Percentiles rank a stretch among this genome's conserved stretches.
Conservation (phyloP, 2,113 vertebrate genomes). For the Eublepharis macularius region DNA sequence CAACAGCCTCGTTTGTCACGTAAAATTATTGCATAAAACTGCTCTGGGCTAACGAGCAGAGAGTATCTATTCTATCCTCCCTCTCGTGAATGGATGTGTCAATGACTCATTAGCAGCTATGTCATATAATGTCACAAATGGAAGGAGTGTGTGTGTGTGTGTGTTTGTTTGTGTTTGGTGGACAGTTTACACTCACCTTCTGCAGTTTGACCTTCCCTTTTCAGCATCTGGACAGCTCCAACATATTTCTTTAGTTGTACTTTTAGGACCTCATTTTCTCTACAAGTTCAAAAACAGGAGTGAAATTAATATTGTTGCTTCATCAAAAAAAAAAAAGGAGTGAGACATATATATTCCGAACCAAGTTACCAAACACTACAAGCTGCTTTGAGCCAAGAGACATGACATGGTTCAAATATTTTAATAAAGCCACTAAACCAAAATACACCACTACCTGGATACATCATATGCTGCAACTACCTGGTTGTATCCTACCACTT, state of each 20-base stretch:
- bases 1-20: not conserved
- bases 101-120: not conserved
- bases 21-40: not conserved
- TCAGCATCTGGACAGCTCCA: conserved; percentile 98
- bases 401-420: too few species aligned
- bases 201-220: conserved; percentile 88
- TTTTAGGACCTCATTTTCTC: conserved; percentile 98
- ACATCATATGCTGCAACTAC: not conserved
- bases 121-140: not conserved
- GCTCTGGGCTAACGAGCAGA: not conserved
- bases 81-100: not conserved
- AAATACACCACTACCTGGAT: not conserved
- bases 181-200: conserved; percentile 81
- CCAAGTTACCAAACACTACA: not conserved
- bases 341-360: not conserved
- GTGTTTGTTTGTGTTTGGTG: too few species aligned
- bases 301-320: conserved; percentile 33
- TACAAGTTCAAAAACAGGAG: conserved; percentile 64
- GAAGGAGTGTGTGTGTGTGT: accelerated
- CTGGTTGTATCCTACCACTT: too few species aligned
- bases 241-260: conserved; percentile 99
- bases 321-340: not conserved
- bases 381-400: too few species aligned
- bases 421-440: too few species aligned
- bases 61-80: not conserved